Percentiles rank a stretch among this genome's conserved stretches.
These are phyloP conservation scores for Ypsolopha scabrella DNA, from an alignment of 2,888 invertebrate species.

Conservation along the genomic window DNA sequence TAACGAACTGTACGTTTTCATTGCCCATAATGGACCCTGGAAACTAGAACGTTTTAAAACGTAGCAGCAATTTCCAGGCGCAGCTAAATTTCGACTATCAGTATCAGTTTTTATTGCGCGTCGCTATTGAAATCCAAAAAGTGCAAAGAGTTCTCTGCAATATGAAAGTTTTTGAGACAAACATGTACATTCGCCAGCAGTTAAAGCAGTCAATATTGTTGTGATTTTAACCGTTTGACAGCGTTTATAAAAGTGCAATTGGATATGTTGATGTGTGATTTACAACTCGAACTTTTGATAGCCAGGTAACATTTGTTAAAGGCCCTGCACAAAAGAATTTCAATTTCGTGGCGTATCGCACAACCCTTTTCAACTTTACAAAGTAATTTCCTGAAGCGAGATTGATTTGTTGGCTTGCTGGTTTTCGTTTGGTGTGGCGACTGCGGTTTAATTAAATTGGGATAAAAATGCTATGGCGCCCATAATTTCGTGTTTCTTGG, in stretches of 20 bases:
- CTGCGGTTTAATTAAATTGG: slow-evolving; percentile 51
- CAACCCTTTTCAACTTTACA: slow-evolving; percentile 61
- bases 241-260: not conserved
- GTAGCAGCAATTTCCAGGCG: no score
- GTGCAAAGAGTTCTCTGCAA: no score
- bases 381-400: slow-evolving; percentile 64
- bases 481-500: not conserved
- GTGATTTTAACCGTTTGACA: no score
- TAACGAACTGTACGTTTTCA: no score
- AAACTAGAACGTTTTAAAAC: no score
- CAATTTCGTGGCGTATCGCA: slow-evolving; percentile 61
- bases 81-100: no score
- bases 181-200: no score
- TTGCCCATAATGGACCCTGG: no score
- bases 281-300: slow-evolving; percentile 17
- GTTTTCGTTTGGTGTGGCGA: slow-evolving; percentile 53
- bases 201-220: no score
- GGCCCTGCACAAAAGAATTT: slow-evolving; percentile 62
- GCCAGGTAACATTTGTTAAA: slow-evolving; percentile 58
- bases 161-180: no score
- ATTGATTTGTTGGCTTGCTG: slow-evolving; percentile 62
- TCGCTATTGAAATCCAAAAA: no score
- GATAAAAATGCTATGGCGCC: slow-evolving; percentile 18
- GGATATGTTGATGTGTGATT: not conserved
- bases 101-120: no score